phyloP scores from a whole-genome alignment of 2,113 vertebrate genomes.

The Silurus glanis region DNA sequence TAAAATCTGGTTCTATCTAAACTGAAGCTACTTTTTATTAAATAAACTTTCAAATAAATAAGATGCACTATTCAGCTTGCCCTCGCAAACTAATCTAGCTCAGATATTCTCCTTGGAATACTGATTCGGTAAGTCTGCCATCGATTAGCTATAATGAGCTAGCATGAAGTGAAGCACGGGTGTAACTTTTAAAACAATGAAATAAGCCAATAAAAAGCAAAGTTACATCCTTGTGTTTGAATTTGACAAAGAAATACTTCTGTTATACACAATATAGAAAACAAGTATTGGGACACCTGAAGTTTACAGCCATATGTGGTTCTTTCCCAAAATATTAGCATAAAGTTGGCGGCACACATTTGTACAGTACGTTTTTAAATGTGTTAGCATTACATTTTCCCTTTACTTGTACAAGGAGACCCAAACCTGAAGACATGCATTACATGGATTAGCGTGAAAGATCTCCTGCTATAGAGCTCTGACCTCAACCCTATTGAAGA shows the following conservation, averaged over 20 bases:
- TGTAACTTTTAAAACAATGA: not conserved
- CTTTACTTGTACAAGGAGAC: too few species aligned
- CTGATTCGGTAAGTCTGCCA: not conserved
- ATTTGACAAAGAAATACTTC: not conserved
- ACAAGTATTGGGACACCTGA: too few species aligned
- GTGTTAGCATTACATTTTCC: too few species aligned
- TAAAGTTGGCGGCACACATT: too few species aligned
- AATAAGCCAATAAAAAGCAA: not conserved
- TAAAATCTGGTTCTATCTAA: not conserved
- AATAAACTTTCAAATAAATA: not conserved
- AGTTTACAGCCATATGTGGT: too few species aligned
- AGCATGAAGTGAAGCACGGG: not conserved
- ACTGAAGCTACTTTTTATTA: not conserved
- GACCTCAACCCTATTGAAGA: too few species aligned
- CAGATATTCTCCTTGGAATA: not conserved
- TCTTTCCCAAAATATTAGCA: too few species aligned
- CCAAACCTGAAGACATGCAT: too few species aligned
- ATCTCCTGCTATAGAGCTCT: too few species aligned
- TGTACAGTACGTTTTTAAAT: too few species aligned
- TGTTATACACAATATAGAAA: too few species aligned
- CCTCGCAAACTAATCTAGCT: not conserved
- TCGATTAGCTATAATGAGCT: not conserved
- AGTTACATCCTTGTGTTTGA: not conserved
- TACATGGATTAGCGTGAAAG: too few species aligned
- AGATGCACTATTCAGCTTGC: not conserved